Conservation (phyloP, 2,113 vertebrate species). For the Chascanopsetta lugubris region DNA sequence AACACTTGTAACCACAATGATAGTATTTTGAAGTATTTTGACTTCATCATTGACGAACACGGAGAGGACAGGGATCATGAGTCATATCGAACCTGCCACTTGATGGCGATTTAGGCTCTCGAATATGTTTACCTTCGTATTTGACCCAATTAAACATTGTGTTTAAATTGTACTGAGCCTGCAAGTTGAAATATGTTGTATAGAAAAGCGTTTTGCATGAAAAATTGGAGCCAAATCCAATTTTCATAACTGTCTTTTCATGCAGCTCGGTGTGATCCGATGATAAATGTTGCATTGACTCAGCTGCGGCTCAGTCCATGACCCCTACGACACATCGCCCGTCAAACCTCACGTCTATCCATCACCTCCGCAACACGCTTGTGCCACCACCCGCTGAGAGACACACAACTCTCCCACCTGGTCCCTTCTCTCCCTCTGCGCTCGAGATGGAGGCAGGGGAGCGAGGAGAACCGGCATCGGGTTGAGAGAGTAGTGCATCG, state of each 20-base stretch:
- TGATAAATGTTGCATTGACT: constrained; percentile 49
- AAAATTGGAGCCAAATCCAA: constrained; percentile 28
- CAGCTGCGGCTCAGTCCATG: constrained; percentile 16
- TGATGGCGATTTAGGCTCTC: neutral
- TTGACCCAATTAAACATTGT: no score
- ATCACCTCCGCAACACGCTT: constrained; percentile 11
- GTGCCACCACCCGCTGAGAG: neutral
- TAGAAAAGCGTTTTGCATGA: neutral
- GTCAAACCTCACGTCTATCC: constrained; percentile 26
- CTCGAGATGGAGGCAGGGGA: constrained; percentile 10
- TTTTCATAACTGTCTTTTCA: constrained; percentile 36
- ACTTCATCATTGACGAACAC: neutral
- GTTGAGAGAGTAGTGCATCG: constrained; percentile 84
- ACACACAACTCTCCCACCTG: constrained; percentile 19
- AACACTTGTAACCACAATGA: no score
- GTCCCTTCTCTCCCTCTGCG: constrained; percentile 7
- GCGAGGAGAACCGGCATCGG: constrained; percentile 21
- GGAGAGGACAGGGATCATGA: no score
- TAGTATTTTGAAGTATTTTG: neutral
- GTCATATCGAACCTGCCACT: no score
- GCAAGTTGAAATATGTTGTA: neutral
- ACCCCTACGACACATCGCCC: constrained; percentile 33
- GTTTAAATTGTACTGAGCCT: neutral
- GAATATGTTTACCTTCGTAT: no score
- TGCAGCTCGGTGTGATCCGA: constrained; percentile 18